Evolutionary conservation across 1,140 invertebrate species (phyloP), one percentile per base, ranked within the genome.

Genomic region (Asobara japonica): DNA sequence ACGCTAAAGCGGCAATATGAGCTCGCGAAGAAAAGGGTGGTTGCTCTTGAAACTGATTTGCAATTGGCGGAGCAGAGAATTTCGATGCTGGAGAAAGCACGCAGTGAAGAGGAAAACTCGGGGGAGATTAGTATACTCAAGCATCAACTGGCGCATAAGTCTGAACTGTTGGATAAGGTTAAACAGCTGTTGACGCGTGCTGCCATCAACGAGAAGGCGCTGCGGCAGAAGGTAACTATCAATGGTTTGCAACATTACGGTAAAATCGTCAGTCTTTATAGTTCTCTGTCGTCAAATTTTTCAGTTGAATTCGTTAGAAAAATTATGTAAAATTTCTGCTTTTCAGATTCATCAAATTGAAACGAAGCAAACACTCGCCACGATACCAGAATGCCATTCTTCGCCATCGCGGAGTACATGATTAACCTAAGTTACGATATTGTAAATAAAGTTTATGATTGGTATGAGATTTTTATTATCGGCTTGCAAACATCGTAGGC

Each of bases 111-210:
- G 25, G 78, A 78, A 4, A 74, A 68, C 30, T 38, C 29, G 3
- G 79, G 70, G 3, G 81, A 83, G 36, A 72, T 86, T 3, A 69
- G 62, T 6, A 60, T 82, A 11, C 77, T 90, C 2, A 87, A 81
- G 74, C 80, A 79, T 38, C 88, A 90, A 75, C 76, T 91, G n/a
- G 74, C 72, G 20, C 85, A 89, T n/a, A 91, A 91, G 79, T 85
- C 83, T 5, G 80, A 88, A 68, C 79, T 91, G 8, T 69, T 91
- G 25, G 85, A 87, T 45, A 90, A 88, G 81, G 88, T 90, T 3
- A 90, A 90, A 76, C 79, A 86, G 30, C 79, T 91, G 31, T 77
- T 91, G 45, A 87, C 89, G 41, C 83, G 84, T 68, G 89, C 90
- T 22, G 89, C 89, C 7, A 72, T 82, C 3, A 90, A 90, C 78